Evolutionary conservation across 2,888 invertebrate species (phyloP), one percentile per base, ranked within the genome.

Genomic region (Strigamia transsilvanica): DNA sequence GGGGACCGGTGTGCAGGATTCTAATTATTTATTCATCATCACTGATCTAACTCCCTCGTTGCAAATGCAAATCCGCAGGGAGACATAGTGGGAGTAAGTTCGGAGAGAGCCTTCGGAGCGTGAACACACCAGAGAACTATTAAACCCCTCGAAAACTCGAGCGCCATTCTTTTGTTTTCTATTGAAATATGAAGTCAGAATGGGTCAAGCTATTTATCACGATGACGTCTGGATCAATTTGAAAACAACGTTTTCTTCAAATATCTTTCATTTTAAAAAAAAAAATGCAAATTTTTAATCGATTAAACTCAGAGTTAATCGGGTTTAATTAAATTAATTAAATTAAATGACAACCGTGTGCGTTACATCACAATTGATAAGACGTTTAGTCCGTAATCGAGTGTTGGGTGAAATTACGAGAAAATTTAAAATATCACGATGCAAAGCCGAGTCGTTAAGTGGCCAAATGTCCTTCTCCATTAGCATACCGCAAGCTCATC

Each of bases 1-100:
- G 73, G 73, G 73, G 73, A 73, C 27, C 73, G 73, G 73, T 73
- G 73, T 73, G 73, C 32, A 73, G 27, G 73, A 73, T 73, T 73
- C 73, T 73, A 73, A 73, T 73, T 73, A 73, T 73, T 73, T 73
- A 73, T 73, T 73, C 73, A 73, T 73, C 73, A 73, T 73, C 73
- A 73, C 73, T 73, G 73, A 73, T 73, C 73, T 73, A 73, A 73
- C 73, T 73, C 73, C 73, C 73, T 73, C 73, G 73, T 73, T 73
- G 73, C 73, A n/a, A 73, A 73, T 73, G 73, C 73, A 73, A 73
- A 73, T 73, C 73, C 73, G 32, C n/a, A 9, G 73, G 73, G 73
- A 73, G 32, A 73, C 73, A 73, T 73, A 73, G 27, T 73, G 32
- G 73, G 73, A 73, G 73, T 23, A 73, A 73, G 32, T 73, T 73